Evolutionary conservation across 2,797 vertebrate species (phyloP).

Genomic region (Sternarchorhynchus goeldii): DNA sequence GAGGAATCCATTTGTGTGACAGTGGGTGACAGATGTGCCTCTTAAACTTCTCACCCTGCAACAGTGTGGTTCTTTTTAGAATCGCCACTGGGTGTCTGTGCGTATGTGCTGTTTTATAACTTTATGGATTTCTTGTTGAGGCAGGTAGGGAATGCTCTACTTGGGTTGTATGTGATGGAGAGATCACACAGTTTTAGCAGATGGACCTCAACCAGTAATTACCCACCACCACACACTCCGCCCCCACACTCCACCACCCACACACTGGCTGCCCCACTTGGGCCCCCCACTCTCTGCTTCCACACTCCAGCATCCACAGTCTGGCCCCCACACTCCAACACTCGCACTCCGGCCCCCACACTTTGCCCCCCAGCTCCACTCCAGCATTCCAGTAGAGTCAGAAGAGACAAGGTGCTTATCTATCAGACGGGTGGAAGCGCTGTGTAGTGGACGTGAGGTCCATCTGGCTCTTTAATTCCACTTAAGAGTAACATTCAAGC

Average conservation of each 20-base stretch:
- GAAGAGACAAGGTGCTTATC: background rate
- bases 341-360: background rate
- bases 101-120: constrained; percentile 23
- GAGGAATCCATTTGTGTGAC: background rate
- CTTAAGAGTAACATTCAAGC: too few relatives aligned
- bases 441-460: background rate
- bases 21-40: background rate
- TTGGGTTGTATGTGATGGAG: constrained; percentile 16
- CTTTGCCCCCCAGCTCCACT: background rate
- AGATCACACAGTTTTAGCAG: constrained; percentile 39
- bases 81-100: background rate
- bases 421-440: background rate
- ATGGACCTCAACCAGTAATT: constrained; percentile 42
- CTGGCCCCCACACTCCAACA: too few relatives aligned
- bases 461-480: too few relatives aligned
- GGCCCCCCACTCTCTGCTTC: too few relatives aligned
- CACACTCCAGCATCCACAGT: too few relatives aligned
- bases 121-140: constrained; percentile 40
- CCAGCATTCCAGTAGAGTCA: constrained; percentile 29
- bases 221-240: background rate
- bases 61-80: background rate
- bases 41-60: background rate
- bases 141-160: constrained; percentile 43
- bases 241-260: background rate
- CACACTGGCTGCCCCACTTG: background rate